Evolutionary conservation across 53 echinoderm and acorn worm species (phyloP).

Genomic region (Apostichopus leukothele): DNA sequence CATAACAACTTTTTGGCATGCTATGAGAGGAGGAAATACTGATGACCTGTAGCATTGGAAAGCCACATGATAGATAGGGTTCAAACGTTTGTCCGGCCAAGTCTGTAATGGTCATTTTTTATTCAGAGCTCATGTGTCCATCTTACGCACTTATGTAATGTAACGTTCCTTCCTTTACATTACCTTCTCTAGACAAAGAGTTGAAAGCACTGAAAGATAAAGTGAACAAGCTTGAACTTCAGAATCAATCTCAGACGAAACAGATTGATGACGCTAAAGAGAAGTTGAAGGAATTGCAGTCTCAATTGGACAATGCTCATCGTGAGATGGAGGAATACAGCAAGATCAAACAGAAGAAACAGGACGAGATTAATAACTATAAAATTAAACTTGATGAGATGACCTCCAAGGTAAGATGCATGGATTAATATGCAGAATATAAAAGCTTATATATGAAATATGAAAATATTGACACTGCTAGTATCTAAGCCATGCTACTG

Average conservation of each 20-base stretch:
- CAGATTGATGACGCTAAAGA: constrained; percentile 57
- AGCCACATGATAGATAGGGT: too few relatives aligned
- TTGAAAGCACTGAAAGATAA: constrained; percentile 40
- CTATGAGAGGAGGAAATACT: too few relatives aligned
- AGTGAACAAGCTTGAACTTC: constrained; percentile 69
- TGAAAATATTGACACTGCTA: too few relatives aligned
- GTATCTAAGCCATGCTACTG: too few relatives aligned
- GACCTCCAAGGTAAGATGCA: constrained; percentile 62
- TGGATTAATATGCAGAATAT: too few relatives aligned
- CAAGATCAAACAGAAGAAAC: constrained; percentile 52
- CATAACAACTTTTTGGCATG: too few relatives aligned
- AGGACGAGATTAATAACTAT: constrained; percentile 63
- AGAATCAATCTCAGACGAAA: constrained; percentile 70
- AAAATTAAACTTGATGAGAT: constrained; percentile 65
- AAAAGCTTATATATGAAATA: too few relatives aligned
- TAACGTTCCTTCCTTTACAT: background rate
- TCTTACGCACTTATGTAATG: too few relatives aligned
- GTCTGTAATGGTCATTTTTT: too few relatives aligned
- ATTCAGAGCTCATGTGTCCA: too few relatives aligned
- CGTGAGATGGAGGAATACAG: constrained; percentile 59
- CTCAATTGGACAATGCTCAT: constrained; percentile 47
- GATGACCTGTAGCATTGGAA: too few relatives aligned
- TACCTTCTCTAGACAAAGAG: background rate
- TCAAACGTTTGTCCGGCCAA: too few relatives aligned
- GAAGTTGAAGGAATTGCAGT: constrained; percentile 57